phyloP scores from a whole-genome alignment of 2,113 vertebrate genomes.

The Oxyruncus cristatus region DNA sequence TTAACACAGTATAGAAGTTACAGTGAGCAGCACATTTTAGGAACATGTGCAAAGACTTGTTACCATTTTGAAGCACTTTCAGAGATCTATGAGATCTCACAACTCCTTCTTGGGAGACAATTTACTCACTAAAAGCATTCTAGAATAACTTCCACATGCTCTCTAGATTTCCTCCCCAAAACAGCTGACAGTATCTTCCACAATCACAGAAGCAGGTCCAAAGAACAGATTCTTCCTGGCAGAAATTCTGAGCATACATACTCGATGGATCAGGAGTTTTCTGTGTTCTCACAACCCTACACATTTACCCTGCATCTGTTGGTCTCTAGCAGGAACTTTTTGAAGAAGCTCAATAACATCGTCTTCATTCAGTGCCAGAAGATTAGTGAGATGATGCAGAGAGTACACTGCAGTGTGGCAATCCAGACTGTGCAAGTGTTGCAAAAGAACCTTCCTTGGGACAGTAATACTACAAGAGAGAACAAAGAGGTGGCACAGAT shows the following conservation, averaged over 20 bases:
- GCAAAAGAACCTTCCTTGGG: constrained; percentile 80
- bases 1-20: not conserved
- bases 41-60: not conserved
- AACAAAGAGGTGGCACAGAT: not conserved
- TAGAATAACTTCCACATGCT: not conserved
- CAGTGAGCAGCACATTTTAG: not conserved
- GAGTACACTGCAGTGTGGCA: constrained; percentile 89
- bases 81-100: not conserved
- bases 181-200: not conserved
- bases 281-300: not conserved
- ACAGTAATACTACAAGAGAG: constrained; percentile 68
- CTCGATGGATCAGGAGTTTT: not conserved
- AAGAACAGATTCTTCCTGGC: not conserved
- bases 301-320: constrained; percentile 59
- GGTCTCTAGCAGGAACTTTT: constrained; percentile 68
- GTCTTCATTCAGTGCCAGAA: constrained; percentile 85
- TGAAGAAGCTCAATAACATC: constrained; percentile 87
- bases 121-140: not conserved
- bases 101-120: not conserved
- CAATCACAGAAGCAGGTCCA: not conserved
- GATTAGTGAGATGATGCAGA: constrained; percentile 88
- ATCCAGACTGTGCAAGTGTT: constrained; percentile 88
- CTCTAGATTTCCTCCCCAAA: not conserved
- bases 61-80: not conserved
- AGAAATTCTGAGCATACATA: not conserved